phyloP scores from a whole-genome alignment of 2,797 vertebrate species.

The Chloroceryle amazona region DNA sequence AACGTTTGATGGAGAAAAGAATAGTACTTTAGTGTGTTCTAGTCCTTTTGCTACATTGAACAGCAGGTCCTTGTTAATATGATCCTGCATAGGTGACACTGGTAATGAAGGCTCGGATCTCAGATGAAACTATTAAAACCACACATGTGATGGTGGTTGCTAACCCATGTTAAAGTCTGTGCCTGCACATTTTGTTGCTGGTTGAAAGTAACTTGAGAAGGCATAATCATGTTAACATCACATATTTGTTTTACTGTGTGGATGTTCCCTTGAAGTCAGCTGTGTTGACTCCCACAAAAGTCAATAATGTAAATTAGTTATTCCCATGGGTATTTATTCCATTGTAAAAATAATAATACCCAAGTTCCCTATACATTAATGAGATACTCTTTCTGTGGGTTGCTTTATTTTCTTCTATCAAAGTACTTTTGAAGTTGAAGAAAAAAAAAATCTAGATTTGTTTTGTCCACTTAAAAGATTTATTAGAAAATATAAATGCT shows the following conservation, averaged over 20 bases:
- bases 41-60: fast-evolving
- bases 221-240: background rate
- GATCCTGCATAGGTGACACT: fast-evolving
- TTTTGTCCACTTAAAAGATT: background rate
- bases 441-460: background rate
- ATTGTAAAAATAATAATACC: background rate
- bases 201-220: background rate
- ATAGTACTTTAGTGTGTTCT: background rate
- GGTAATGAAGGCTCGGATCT: background rate
- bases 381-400: background rate
- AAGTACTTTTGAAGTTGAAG: background rate
- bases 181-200: background rate
- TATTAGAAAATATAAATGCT: background rate
- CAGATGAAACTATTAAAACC: background rate
- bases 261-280: background rate
- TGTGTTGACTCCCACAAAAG: background rate
- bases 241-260: background rate
- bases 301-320: background rate
- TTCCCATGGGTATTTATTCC: background rate
- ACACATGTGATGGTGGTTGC: background rate
- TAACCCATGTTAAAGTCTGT: background rate
- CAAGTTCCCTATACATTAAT: background rate
- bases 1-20: background rate
- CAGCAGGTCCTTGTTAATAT: background rate
- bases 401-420: background rate